Percentiles rank a stretch among this genome's conserved stretches.
These are phyloP conservation scores for Ichneumon xanthorius DNA, from an alignment of 2,888 invertebrate genomes.

Conservation along the genomic window DNA sequence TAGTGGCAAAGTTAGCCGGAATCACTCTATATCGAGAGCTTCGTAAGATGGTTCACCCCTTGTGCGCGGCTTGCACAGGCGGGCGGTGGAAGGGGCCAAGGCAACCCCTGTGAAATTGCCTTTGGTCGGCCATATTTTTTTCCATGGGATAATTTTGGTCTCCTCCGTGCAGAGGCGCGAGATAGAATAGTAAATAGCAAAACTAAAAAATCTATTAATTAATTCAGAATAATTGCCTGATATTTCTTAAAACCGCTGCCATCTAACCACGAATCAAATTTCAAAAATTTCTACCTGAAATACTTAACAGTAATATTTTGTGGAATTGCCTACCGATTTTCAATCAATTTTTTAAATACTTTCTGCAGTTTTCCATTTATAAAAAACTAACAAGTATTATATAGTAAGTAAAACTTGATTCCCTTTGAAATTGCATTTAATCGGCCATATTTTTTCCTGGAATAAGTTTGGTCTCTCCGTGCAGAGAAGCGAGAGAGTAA, in stretches of 20 bases:
- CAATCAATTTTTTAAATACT: no score
- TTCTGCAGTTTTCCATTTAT: no score
- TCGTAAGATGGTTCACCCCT: conserved; percentile 55
- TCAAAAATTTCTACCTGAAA: no score
- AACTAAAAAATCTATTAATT: not conserved
- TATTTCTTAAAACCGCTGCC: no score
- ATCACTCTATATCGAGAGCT: conserved; percentile 10
- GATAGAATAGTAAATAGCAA: conserved; percentile 53
- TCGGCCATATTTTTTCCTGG: conserved; percentile 82
- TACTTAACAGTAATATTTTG: no score
- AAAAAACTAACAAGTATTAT: no score
- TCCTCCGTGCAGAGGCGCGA: conserved; percentile 68
- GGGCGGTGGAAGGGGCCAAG: conserved; percentile 23
- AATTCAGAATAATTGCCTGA: no score
- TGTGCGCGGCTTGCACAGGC: not conserved
- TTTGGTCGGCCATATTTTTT: conserved; percentile 83
- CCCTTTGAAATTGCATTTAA: conserved; percentile 78
- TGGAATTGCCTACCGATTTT: no score
- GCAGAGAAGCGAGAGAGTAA: conserved; percentile 67
- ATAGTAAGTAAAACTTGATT: no score
- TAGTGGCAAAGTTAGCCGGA: not conserved
- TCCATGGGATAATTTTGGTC: conserved; percentile 80
- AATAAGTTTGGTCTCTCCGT: conserved; percentile 78
- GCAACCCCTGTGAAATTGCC: conserved; percentile 76
- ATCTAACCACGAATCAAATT: no score